Evolutionary conservation across 2,888 invertebrate genomes (phyloP).

Genomic region (Mylabris sibirica): DNA sequence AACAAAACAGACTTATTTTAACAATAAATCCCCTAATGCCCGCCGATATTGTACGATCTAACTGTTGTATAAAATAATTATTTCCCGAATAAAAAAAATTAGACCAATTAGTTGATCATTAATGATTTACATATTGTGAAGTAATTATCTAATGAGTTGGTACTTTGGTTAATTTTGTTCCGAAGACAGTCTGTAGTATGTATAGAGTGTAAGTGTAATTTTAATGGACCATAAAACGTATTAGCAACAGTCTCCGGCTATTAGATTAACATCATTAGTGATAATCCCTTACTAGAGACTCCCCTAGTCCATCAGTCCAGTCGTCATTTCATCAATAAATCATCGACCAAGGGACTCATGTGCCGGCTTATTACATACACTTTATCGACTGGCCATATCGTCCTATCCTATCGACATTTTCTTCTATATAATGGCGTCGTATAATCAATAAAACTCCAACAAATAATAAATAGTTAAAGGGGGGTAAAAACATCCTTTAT

Average conservation of each 20-base stretch:
- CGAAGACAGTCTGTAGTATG: neutral
- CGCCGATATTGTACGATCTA: neutral
- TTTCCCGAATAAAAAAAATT: too few relatives aligned
- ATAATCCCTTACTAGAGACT: neutral
- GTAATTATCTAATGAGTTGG: neutral
- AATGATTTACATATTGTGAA: too few relatives aligned
- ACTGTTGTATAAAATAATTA: too few relatives aligned
- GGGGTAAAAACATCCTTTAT: neutral
- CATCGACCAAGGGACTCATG: neutral
- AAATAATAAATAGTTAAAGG: neutral
- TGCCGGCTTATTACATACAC: neutral
- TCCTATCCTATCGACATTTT: neutral
- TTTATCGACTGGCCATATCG: neutral
- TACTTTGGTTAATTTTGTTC: too few relatives aligned
- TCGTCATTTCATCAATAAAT: constrained; percentile 6
- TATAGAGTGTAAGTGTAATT: neutral
- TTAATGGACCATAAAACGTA: neutral
- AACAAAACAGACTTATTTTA: neutral
- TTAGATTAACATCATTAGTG: neutral
- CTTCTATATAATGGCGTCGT: neutral
- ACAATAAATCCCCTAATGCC: neutral
- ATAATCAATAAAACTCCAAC: neutral
- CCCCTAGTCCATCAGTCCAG: neutral
- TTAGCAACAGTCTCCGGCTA: neutral
- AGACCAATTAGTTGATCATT: too few relatives aligned